Evolutionary conservation across 2,113 vertebrate species (phyloP).

Genomic region (Passer domesticus): DNA sequence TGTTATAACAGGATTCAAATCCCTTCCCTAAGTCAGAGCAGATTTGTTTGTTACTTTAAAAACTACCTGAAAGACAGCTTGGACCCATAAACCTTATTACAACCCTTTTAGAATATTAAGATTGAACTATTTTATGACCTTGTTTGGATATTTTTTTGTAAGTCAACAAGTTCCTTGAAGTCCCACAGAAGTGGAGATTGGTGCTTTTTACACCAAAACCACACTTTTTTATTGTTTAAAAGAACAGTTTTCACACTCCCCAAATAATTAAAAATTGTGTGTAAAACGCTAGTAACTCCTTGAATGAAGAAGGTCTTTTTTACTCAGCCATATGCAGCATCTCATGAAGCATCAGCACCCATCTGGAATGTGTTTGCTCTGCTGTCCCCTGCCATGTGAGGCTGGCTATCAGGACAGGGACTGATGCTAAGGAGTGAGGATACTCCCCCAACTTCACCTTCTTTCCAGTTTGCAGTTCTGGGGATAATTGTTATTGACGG

Average conservation of each 20-base stretch:
- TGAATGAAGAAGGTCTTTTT: not conserved
- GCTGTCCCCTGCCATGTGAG: fast-evolving
- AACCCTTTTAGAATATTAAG: not conserved
- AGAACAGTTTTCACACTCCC: not conserved
- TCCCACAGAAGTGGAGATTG: not conserved
- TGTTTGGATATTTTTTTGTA: not conserved
- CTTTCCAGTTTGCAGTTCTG: not conserved
- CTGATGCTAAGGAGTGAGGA: not conserved
- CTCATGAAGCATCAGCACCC: fast-evolving
- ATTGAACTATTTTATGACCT: not conserved
- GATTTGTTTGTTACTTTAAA: not conserved
- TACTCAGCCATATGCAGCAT: not conserved
- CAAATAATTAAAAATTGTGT: not conserved
- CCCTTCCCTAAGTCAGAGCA: not conserved
- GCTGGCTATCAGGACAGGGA: not conserved
- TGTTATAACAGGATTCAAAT: not conserved
- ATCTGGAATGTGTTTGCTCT: not conserved
- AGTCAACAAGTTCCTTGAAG: not conserved
- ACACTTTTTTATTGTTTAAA: not conserved
- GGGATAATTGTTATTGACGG: not conserved
- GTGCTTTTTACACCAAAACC: not conserved
- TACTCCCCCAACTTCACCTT: fast-evolving
- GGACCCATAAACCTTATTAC: not conserved
- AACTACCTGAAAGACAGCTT: not conserved
- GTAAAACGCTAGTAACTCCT: not conserved